Percentiles rank a stretch among this genome's conserved stretches.
Conservation (phyloP, 2,888 invertebrate genomes). For the Drosophila greeni region DNA sequence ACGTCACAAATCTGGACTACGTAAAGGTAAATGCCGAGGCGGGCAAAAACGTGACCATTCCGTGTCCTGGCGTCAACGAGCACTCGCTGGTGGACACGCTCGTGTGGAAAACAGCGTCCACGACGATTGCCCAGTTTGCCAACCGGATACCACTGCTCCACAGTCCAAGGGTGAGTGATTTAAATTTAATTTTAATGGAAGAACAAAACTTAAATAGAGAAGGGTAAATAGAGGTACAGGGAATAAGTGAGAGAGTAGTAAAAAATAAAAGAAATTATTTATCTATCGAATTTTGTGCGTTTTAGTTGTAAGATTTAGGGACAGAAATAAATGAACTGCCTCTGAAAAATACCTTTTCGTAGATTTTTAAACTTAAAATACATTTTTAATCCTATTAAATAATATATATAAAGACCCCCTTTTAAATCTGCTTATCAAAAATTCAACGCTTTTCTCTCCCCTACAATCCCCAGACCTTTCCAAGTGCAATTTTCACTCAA, state of each 20-base stretch:
- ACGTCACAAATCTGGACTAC: slow-evolving; percentile 81
- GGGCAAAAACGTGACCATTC: slow-evolving; percentile 83
- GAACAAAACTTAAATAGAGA: not conserved
- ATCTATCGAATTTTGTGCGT: too few species aligned
- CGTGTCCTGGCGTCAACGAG: slow-evolving; percentile 85
- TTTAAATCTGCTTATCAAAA: not conserved
- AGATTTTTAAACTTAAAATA: too few species aligned
- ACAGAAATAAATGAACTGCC: too few species aligned
- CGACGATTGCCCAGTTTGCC: slow-evolving; percentile 79
- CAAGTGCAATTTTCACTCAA: slow-evolving; percentile 29
- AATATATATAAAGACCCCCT: too few species aligned
- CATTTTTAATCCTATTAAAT: too few species aligned
- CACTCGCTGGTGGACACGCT: slow-evolving; percentile 83
- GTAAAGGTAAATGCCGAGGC: slow-evolving; percentile 83
- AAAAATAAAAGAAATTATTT: too few species aligned
- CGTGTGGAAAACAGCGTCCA: slow-evolving; percentile 81
- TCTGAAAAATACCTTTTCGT: too few species aligned
- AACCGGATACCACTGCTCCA: slow-evolving; percentile 79
- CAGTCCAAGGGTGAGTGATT: slow-evolving; percentile 77
- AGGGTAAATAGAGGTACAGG: not conserved
- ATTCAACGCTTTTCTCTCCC: not conserved
- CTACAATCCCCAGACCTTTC: slow-evolving; percentile 8
- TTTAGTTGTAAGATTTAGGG: too few species aligned
- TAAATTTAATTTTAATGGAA: not conserved
- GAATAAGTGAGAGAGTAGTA: too few species aligned